Percentiles rank a stretch among this genome's conserved stretches.
Conservation (phyloP, 92 coral and sea anemone species). For the Parazoanthus atlanticus region DNA sequence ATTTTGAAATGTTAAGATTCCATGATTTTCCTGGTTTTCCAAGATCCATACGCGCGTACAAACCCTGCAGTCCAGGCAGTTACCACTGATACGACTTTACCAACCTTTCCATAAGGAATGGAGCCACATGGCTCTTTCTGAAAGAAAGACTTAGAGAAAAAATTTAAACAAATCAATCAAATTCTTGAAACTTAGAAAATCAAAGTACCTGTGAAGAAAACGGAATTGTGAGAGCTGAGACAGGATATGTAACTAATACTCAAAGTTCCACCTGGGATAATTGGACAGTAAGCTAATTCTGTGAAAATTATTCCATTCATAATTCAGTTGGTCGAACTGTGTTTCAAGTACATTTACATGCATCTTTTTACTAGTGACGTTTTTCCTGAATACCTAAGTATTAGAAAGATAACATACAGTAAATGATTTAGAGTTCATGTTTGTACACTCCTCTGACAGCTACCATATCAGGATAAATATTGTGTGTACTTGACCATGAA, state of each 20-base stretch:
- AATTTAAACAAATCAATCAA: not conserved
- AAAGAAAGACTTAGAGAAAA: slow-evolving; percentile 24
- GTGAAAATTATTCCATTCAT: not conserved
- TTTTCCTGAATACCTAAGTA: no score
- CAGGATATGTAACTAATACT: not conserved
- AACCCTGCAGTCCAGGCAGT: not conserved
- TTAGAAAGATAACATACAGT: no score
- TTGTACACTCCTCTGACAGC: not conserved
- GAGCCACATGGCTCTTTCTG: slow-evolving; percentile 26
- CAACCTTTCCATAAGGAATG: slow-evolving; percentile 22
- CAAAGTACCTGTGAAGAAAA: slow-evolving; percentile 11
- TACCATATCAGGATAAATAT: not conserved
- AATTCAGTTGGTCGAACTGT: no score
- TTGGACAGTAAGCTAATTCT: no score
- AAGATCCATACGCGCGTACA: not conserved
- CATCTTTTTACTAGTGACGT: no score
- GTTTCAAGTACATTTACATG: no score
- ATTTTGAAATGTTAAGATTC: no score
- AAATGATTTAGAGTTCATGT: no score
- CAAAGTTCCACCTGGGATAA: not conserved
- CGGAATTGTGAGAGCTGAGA: not conserved
- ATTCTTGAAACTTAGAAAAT: not conserved
- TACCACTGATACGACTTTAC: slow-evolving; percentile 21
- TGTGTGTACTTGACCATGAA: slow-evolving; percentile 44
- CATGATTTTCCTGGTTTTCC: not conserved